Percentiles rank a stretch among this genome's conserved stretches.
Evolutionary conservation across 2,888 invertebrate genomes (phyloP).

Genomic region (Melieria crassipennis): DNA sequence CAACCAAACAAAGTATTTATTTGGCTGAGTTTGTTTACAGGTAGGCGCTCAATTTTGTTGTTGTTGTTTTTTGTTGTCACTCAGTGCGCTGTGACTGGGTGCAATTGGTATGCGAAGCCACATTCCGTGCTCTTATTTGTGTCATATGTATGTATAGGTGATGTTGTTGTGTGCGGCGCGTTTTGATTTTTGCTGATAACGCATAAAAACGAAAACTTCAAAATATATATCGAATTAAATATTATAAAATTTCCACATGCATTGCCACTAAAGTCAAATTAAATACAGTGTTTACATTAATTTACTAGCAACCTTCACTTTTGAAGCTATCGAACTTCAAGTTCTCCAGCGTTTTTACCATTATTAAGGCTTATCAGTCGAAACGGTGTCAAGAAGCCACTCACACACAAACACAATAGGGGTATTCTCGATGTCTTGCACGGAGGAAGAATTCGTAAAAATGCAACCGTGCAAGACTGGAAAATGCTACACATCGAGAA

Average conservation of each 20-base stretch:
- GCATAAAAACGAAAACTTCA: not conserved
- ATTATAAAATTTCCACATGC: too few species aligned
- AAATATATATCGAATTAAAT: too few species aligned
- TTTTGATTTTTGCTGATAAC: conserved; percentile 7
- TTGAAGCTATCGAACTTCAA: too few species aligned
- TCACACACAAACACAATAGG: too few species aligned
- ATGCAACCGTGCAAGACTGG: too few species aligned
- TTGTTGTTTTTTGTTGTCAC: not conserved
- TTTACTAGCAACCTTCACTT: too few species aligned
- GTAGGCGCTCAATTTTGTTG: not conserved
- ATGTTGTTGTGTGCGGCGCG: not conserved
- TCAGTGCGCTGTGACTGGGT: too few species aligned
- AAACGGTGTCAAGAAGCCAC: not conserved
- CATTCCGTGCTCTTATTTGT: conserved; percentile 35
- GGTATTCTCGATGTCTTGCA: too few species aligned
- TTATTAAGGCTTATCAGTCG: conserved; percentile 16
- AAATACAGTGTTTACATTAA: too few species aligned
- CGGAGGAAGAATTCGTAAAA: too few species aligned
- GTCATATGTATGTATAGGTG: not conserved
- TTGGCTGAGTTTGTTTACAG: not conserved
- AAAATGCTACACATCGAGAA: too few species aligned
- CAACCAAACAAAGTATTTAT: not conserved
- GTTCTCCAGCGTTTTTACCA: not conserved
- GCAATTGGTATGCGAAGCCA: conserved; percentile 33
- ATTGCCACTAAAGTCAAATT: too few species aligned